A percentile compares a stretch with the other conserved stretches of the same genome.
phyloP scores from a whole-genome alignment of 2,888 invertebrate genomes.

The Sphecodes monilicornis region DNA sequence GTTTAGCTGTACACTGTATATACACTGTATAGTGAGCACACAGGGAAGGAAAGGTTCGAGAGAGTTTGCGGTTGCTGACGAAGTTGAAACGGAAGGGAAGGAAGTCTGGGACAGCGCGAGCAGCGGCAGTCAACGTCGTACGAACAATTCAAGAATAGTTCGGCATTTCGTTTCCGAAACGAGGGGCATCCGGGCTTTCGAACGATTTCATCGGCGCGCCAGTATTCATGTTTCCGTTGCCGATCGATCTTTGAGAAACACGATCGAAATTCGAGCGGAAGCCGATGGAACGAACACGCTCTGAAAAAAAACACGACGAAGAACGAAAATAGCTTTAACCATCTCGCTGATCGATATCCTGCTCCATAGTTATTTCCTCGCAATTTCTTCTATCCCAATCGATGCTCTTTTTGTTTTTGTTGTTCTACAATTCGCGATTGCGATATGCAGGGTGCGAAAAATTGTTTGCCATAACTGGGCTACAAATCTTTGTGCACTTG shows the following conservation, averaged over 20 bases:
- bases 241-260: slow-evolving; percentile 24
- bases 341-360: slow-evolving; percentile 32
- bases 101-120: slow-evolving; percentile 84
- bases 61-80: slow-evolving; percentile 48
- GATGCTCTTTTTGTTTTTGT: neutral
- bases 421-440: slow-evolving; percentile 7
- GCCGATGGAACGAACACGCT: slow-evolving; percentile 67
- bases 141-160: slow-evolving; percentile 74
- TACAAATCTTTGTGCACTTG: neutral
- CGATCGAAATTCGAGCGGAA: slow-evolving; percentile 54
- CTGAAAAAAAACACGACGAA: slow-evolving; percentile 15
- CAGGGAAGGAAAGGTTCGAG: slow-evolving; percentile 40
- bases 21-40: slow-evolving; percentile 35
- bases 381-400: slow-evolving; percentile 7
- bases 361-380: slow-evolving; percentile 11
- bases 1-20: slow-evolving; percentile 1
- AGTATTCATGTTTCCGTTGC: slow-evolving; percentile 10
- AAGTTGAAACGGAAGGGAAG: slow-evolving; percentile 50
- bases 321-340: neutral
- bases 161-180: slow-evolving; percentile 53
- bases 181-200: slow-evolving; percentile 62
- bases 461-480: neutral
- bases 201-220: slow-evolving; percentile 33
- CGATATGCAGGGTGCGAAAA: slow-evolving; percentile 13
- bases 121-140: slow-evolving; percentile 85